Evolutionary conservation across 2,888 invertebrate genomes (phyloP).

Genomic region (Nomada flava): DNA sequence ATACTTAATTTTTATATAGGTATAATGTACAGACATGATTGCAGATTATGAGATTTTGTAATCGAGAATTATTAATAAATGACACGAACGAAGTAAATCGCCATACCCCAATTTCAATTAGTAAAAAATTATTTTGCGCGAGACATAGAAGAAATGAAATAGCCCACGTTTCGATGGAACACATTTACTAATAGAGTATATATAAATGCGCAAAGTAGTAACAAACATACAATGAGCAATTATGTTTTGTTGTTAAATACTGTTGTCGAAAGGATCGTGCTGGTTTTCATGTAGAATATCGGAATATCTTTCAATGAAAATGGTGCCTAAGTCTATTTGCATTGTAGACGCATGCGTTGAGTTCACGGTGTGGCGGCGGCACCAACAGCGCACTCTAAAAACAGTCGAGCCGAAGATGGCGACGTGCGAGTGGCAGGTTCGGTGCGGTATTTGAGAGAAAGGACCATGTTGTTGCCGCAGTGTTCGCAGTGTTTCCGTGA

Average conservation of each 20-base stretch:
- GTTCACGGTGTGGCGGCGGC: constrained; percentile 57
- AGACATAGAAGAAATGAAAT: no score
- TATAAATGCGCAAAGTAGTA: not conserved
- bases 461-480: constrained; percentile 79
- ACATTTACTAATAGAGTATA: not conserved
- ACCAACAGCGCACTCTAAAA: constrained; percentile 80
- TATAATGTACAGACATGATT: constrained; percentile 13
- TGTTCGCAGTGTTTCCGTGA: constrained; percentile 78
- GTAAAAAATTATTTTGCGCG: not conserved
- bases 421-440: constrained; percentile 78
- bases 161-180: not conserved
- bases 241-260: constrained; percentile 5
- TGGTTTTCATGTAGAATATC: constrained; percentile 6
- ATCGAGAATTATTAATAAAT: constrained; percentile 36
- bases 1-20: constrained; percentile 3
- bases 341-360: constrained; percentile 31
- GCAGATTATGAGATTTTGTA: constrained; percentile 11
- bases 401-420: constrained; percentile 82
- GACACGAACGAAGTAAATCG: not conserved
- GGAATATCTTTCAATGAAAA: constrained; percentile 3
- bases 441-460: constrained; percentile 70
- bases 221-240: not conserved
- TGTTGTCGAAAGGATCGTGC: not conserved
- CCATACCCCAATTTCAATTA: constrained; percentile 5
- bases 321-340: constrained; percentile 7